phyloP scores from a whole-genome alignment of 2,113 vertebrate species.

The Antechinus flavipes region DNA sequence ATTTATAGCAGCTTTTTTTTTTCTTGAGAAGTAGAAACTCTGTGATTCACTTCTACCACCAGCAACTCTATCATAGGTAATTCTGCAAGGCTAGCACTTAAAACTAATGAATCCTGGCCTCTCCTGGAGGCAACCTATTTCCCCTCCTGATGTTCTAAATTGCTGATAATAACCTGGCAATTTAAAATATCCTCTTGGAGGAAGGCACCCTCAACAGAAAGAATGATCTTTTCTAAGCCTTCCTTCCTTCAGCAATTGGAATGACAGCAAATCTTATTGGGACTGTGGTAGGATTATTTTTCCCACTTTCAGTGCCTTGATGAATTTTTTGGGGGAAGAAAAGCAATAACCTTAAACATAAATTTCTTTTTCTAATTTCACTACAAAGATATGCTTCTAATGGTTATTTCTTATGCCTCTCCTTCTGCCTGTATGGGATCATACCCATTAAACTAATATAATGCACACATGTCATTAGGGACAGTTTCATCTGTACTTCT shows the following conservation, averaged over 20 bases:
- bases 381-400: neutral
- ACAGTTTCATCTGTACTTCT: neutral
- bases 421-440: neutral
- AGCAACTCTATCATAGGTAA: neutral
- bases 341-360: neutral
- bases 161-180: conserved; percentile 1
- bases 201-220: conserved; percentile 1
- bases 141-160: conserved; percentile 4
- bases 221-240: neutral
- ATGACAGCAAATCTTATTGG: neutral
- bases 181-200: conserved; percentile 2
- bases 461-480: neutral
- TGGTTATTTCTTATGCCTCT: neutral
- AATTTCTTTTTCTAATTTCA: neutral
- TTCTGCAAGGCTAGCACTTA: conserved; percentile 1
- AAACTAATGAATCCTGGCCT: conserved; percentile 2
- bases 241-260: neutral
- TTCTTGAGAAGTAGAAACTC: neutral
- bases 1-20: neutral
- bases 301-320: neutral
- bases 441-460: neutral
- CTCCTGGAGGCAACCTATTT: conserved; percentile 3
- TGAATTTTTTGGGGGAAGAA: neutral
- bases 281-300: neutral
- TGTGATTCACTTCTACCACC: neutral